Conservation (phyloP, 2,888 invertebrate species). For the Eulithis prunata region DNA sequence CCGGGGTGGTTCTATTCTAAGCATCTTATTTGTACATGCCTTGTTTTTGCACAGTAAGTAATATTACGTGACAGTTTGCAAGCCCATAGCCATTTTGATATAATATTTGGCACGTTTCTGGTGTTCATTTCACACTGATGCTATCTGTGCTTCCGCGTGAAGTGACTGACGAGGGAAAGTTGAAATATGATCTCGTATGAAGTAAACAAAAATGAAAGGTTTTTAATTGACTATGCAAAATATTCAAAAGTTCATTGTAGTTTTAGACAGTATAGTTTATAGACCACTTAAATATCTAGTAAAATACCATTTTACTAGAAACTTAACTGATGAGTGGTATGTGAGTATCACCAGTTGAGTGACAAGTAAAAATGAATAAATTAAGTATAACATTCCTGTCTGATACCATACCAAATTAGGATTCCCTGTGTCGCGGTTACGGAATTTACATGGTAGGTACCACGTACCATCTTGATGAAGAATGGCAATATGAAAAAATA, state of each 20-base stretch:
- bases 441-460: too few species aligned
- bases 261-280: constrained; percentile 52
- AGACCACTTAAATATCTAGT: constrained; percentile 20
- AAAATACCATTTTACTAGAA: too few species aligned
- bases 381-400: too few species aligned
- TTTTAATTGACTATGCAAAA: constrained; percentile 51
- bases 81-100: neutral
- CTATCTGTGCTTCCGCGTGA: constrained; percentile 17
- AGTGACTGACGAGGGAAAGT: constrained; percentile 33
- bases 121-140: constrained; percentile 6
- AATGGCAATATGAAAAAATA: too few species aligned
- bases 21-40: neutral
- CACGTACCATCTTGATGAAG: too few species aligned
- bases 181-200: constrained; percentile 16
- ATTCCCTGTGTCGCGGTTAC: too few species aligned
- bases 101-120: constrained; percentile 11
- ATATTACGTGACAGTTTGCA: neutral
- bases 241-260: constrained; percentile 45
- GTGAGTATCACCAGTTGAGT: too few species aligned
- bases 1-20: too few species aligned
- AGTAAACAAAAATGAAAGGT: constrained; percentile 53
- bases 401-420: too few species aligned
- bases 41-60: neutral
- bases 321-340: too few species aligned
- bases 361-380: too few species aligned